These are phyloP conservation scores for Trichogramma evanescens DNA, from an alignment of 2,888 invertebrate species.

Conservation along the genomic window DNA sequence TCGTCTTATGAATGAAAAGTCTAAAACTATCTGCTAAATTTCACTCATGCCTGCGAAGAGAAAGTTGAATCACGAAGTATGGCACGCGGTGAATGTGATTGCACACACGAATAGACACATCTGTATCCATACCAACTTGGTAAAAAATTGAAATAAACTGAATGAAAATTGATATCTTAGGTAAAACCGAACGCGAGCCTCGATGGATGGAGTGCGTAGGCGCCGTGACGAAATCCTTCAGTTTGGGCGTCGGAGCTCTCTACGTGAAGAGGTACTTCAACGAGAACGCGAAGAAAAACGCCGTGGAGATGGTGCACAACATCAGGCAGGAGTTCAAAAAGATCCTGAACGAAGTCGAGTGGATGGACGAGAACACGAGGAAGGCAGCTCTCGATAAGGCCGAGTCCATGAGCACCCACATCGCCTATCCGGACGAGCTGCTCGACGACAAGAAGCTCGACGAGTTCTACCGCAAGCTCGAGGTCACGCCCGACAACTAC, in stretches of 20 bases:
- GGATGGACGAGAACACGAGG: slow-evolving; percentile 88
- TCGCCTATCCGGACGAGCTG: slow-evolving; percentile 88
- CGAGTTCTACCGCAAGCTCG: slow-evolving; percentile 61
- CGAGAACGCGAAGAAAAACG: slow-evolving; percentile 74
- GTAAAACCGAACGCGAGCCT: slow-evolving; percentile 72
- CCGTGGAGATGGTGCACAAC: slow-evolving; percentile 80
- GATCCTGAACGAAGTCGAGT: slow-evolving; percentile 67
- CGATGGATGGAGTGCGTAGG: slow-evolving; percentile 90
- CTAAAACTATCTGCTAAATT: too few species aligned
- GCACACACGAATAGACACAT: too few species aligned
- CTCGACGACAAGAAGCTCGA: slow-evolving; percentile 73
- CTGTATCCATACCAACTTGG: too few species aligned
- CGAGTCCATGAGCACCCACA: slow-evolving; percentile 76
- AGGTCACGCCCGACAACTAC: slow-evolving; percentile 46
- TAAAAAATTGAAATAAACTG: too few species aligned
- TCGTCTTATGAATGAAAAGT: too few species aligned
- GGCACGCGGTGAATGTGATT: too few species aligned
- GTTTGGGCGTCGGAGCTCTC: slow-evolving; percentile 72
- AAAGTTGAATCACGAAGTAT: too few species aligned
- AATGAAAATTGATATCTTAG: not conserved
- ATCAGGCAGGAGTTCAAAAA: slow-evolving; percentile 76
- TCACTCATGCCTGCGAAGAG: too few species aligned
- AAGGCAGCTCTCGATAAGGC: slow-evolving; percentile 72
- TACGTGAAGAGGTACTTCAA: slow-evolving; percentile 85
- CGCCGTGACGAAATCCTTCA: slow-evolving; percentile 67